Percentiles rank a stretch among this genome's conserved stretches.
Evolutionary conservation across 53 echinoderm and acorn worm species (phyloP).

Genomic region (Actinopyga echinites): DNA sequence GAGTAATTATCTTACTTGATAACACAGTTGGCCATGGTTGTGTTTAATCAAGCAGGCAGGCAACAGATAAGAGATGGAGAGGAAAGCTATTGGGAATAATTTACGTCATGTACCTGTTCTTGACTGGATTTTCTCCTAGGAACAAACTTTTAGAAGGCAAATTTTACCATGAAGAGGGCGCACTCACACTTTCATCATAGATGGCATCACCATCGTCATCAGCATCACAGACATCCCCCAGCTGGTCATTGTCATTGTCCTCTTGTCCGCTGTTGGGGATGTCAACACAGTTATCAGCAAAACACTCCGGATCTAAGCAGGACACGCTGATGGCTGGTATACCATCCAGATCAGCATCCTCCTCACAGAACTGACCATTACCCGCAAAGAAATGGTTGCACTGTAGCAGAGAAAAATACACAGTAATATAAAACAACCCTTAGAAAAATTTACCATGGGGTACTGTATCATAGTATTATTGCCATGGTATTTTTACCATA

Average conservation of each 20-base stretch:
- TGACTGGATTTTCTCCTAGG: too few species aligned
- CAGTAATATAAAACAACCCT: not conserved
- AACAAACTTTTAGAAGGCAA: too few species aligned
- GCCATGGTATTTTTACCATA: too few species aligned
- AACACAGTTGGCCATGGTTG: too few species aligned
- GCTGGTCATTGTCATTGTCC: conserved; percentile 57
- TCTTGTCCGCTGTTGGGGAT: conserved; percentile 68
- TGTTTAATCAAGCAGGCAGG: too few species aligned
- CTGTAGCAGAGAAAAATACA: conserved; percentile 29
- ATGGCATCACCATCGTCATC: conserved; percentile 47
- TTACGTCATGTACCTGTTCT: too few species aligned
- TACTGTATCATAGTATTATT: too few species aligned
- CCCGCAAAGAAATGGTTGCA: conserved; percentile 86
- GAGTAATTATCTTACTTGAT: too few species aligned
- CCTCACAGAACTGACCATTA: conserved; percentile 77
- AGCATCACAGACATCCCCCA: conserved; percentile 33
- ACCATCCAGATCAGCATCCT: conserved; percentile 80
- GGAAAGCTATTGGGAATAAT: too few species aligned
- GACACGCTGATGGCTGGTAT: conserved; percentile 53
- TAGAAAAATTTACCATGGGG: too few species aligned
- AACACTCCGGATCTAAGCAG: conserved; percentile 53
- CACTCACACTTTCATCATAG: conserved; percentile 44
- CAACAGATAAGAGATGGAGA: too few species aligned
- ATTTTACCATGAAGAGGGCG: not conserved
- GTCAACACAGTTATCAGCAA: conserved; percentile 65